These are phyloP conservation scores for Troglohyphantes excavatus DNA, from an alignment of 2,888 invertebrate genomes.

Conservation along the genomic window DNA sequence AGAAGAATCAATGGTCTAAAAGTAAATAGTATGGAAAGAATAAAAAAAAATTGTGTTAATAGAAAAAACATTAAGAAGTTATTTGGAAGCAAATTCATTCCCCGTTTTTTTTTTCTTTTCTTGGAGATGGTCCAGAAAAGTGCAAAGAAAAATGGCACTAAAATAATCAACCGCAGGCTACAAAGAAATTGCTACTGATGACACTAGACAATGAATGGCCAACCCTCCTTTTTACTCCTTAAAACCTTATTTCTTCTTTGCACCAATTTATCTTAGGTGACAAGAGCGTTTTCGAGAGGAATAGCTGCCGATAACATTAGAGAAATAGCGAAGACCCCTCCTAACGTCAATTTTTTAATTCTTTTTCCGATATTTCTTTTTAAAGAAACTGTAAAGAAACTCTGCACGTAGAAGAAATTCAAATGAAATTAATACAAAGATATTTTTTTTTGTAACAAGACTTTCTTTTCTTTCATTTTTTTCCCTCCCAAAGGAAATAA, in stretches of 20 bases:
- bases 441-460: conserved; percentile 29
- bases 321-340: background rate
- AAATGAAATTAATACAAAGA: conserved; percentile 73
- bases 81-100: conserved; percentile 76
- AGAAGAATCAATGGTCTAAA: conserved; percentile 59
- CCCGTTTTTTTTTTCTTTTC: conserved; percentile 25
- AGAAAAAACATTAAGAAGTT: conserved; percentile 74
- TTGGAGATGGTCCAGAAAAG: conserved; percentile 55
- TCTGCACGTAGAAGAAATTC: conserved; percentile 50
- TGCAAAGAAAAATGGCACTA: conserved; percentile 54
- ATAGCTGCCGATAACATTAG: conserved; percentile 61
- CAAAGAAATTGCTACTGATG: conserved; percentile 67
- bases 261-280: conserved; percentile 72
- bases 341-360: conserved; percentile 8
- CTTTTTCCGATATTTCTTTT: conserved; percentile 45
- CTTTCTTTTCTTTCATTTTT: conserved; percentile 11
- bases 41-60: conserved; percentile 61
- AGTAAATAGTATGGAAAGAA: conserved; percentile 44
- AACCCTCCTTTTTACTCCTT: conserved; percentile 59
- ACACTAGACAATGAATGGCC: conserved; percentile 72
- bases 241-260: conserved; percentile 54
- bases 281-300: conserved; percentile 52
- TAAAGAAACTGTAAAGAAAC: conserved; percentile 15
- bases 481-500: conserved; percentile 32
- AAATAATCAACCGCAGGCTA: conserved; percentile 69